Evolutionary conservation across 2,113 vertebrate genomes (phyloP), one percentile per base, ranked within the genome.

Genomic region (Apteryx mantelli): DNA sequence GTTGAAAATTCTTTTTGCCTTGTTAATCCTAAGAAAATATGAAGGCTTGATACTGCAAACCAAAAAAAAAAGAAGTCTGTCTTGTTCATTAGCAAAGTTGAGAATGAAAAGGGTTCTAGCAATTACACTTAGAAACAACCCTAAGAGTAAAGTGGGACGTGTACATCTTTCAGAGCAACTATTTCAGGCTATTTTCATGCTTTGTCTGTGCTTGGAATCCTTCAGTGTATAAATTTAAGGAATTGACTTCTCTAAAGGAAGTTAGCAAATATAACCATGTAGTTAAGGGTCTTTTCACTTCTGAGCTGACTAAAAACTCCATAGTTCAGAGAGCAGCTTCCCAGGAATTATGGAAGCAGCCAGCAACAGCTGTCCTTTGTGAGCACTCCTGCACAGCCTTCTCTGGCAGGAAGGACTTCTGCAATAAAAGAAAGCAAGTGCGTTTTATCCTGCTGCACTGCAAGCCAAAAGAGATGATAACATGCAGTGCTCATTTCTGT

Each of bases 361-460:
- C 52, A 86, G 68, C 20, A 40, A 21, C 14, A 7, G 48, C 56
- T 77, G 69, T 48, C 28, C 32, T 3, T 3, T 63, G 58, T 55
- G 64, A 88, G 71, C 36, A 3, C 78, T 48, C 32, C 89, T 89
- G 78, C 74, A 11, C 1, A 25, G 56, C 9, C 44, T 16, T 55
- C 56, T 64, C 36, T 7, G 28, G 85, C 50, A 75, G 79, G 70
- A 86, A 36, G 53, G 63, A 20, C 46, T 91, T 46, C 74, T 88
- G 79, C 53, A 73, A 30, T 6, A 53, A 56, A 91, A 86, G 30
- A 18, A 8, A 58, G 56, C 56, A 34, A 60, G 56, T 24, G 70
- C 13, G 15, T 91, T 95, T 93, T 74, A 66, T 88, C 77, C 76
- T 60, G 50, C 58, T 83, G 71, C 70, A 83, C 88, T 88, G 94